Evolutionary conservation across 1,140 invertebrate species (phyloP).

Genomic region (Diuraphis noxia): DNA sequence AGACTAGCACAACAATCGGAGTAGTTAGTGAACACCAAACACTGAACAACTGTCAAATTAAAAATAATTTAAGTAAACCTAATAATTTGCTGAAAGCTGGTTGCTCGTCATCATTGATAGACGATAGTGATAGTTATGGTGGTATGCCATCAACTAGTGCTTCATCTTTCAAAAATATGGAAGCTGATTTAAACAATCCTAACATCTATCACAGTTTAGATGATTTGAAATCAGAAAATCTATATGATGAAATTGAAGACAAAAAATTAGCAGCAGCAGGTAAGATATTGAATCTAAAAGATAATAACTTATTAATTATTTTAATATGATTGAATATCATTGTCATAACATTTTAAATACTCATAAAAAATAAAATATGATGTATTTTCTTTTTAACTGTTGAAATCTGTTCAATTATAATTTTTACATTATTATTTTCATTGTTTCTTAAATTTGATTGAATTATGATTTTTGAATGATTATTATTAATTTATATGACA

Average conservation of each 20-base stretch:
- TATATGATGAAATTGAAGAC: constrained; percentile 90
- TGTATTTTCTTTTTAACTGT: not conserved
- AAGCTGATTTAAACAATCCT: constrained; percentile 81
- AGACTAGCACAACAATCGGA: constrained; percentile 61
- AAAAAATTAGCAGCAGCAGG: constrained; percentile 61
- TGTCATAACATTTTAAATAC: not conserved
- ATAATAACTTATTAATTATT: not conserved
- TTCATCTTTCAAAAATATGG: constrained; percentile 75
- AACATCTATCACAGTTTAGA: constrained; percentile 83
- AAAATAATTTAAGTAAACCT: constrained; percentile 71
- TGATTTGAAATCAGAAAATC: constrained; percentile 73
- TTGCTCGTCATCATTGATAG: constrained; percentile 62
- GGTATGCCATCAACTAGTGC: constrained; percentile 59
- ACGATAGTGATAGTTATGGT: constrained; percentile 63
- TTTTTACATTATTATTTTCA: not conserved
- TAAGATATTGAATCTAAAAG: not conserved
- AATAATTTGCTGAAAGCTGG: constrained; percentile 66
- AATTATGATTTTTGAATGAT: not conserved
- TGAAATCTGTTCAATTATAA: not conserved
- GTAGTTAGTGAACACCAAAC: constrained; percentile 60
- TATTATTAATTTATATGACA: not conserved
- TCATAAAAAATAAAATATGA: not conserved
- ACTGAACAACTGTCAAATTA: constrained; percentile 62
- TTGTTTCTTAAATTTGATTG: not conserved
- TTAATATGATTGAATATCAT: not conserved